Percentiles rank a stretch among this genome's conserved stretches.
Conservation (phyloP, 1,140 invertebrate genomes). For the Ectropis grisescens region DNA sequence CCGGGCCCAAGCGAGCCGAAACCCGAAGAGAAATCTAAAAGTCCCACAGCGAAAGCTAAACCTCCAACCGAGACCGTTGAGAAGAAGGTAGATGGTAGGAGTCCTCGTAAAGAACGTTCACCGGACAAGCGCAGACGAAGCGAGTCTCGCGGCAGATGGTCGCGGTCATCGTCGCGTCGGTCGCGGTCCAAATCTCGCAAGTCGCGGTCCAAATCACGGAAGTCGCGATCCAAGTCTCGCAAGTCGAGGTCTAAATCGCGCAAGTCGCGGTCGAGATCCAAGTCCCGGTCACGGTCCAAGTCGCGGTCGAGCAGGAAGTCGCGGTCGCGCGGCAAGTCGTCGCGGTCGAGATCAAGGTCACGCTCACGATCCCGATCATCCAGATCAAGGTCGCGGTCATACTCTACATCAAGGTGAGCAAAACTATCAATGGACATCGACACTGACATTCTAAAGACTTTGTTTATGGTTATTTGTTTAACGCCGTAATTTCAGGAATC, state of each 20-base stretch:
- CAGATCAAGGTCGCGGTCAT: conserved; percentile 53
- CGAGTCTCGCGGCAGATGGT: conserved; percentile 33
- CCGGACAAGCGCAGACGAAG: conserved; percentile 16
- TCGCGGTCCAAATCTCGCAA: conserved; percentile 37
- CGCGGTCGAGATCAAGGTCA: conserved; percentile 55
- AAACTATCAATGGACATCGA: too few species aligned
- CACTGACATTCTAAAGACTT: neutral
- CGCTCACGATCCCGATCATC: conserved; percentile 63
- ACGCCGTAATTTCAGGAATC: too few species aligned
- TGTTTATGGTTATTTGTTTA: neutral
- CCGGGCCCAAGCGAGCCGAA: too few species aligned
- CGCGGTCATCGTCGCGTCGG: conserved; percentile 40
- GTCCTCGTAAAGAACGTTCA: too few species aligned
- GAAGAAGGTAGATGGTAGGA: too few species aligned
- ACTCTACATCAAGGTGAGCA: conserved; percentile 63
- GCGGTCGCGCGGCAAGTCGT: conserved; percentile 37
- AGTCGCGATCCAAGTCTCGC: conserved; percentile 56
- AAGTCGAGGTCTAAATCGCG: conserved; percentile 52
- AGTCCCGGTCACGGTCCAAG: conserved; percentile 48
- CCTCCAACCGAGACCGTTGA: too few species aligned
- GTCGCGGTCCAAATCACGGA: conserved; percentile 33
- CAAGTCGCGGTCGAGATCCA: conserved; percentile 54
- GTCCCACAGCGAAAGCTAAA: too few species aligned
- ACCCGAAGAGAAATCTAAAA: conserved; percentile 4
- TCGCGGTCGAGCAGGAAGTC: conserved; percentile 24